Evolutionary conservation across 2,113 vertebrate species (phyloP), one percentile per base, ranked within the genome.

Genomic region (Cheilinus undulatus): DNA sequence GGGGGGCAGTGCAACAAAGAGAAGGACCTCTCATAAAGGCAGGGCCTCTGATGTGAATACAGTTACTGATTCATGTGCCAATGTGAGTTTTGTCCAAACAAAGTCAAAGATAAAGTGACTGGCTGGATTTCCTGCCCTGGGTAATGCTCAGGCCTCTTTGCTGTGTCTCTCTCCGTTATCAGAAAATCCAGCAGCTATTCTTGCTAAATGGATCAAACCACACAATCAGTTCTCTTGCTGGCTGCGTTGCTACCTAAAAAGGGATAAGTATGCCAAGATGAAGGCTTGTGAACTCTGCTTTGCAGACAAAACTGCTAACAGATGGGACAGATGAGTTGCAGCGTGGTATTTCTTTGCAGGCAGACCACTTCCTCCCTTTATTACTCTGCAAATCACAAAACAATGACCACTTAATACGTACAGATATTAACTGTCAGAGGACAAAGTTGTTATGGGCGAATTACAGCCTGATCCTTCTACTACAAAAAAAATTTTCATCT

Each of bases 1-100:
- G 64, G 92, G 86, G 83, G 93, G 88, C 92, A 77, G 79, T 92
- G 83, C 67, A 84, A 70, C 69, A 85, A 84, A 84, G 73, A 84
- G 57, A 57, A 52, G 59, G 46, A 17, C 40, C 54, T 75, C n/a
- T 56, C 48, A 68, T 1, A 1, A 43, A 76, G 61, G 46, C 52
- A 61, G 28, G 7, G 17, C 48, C 61, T 82, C 66, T 77, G 79
- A 67, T 64, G 32, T 62, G 58, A 42, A 72, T 43, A 27, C 65
- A 3, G 50, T 63, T 73, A 42, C 73, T 70, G 78, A 85, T 81
- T 77, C 70, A 30, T 77, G 40, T 28, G 60, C 75, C 71, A 54
- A 22, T 57, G 40, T 70, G 75, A 83, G 73, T 71, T 82, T 78
- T 75, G 51, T 80, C 52, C 68, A 72, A 82, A 80, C 70, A 79